A percentile compares a stretch with the other conserved stretches of the same genome.
Conservation (phyloP, 1,140 invertebrate genomes). For the Mesaphorura yosii region DNA sequence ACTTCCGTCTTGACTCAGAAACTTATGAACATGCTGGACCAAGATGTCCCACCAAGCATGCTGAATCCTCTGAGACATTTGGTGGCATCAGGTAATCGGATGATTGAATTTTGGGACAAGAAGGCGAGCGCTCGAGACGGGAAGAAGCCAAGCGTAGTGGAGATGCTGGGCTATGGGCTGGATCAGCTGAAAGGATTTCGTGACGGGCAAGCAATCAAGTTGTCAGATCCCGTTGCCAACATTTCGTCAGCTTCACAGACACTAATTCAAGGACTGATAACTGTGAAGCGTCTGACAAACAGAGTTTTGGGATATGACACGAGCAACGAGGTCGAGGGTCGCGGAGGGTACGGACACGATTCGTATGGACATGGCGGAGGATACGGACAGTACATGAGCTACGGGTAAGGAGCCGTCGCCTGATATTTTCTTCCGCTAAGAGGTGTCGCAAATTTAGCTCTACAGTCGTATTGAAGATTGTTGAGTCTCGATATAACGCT, state of each 20-base stretch:
- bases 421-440: slow-evolving; percentile 15
- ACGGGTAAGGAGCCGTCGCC: slow-evolving; percentile 29
- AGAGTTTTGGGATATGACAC: slow-evolving; percentile 30
- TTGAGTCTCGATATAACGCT: too few species aligned
- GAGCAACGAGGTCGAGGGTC: slow-evolving; percentile 18
- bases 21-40: slow-evolving; percentile 27
- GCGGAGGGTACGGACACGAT: slow-evolving; percentile 24
- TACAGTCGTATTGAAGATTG: too few species aligned
- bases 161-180: slow-evolving; percentile 30
- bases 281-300: slow-evolving; percentile 29
- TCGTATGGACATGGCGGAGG: slow-evolving; percentile 17
- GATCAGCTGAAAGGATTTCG: slow-evolving; percentile 28
- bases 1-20: slow-evolving; percentile 25
- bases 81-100: slow-evolving; percentile 29
- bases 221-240: slow-evolving; percentile 20
- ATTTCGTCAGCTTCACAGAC: slow-evolving; percentile 25
- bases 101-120: slow-evolving; percentile 31
- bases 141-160: slow-evolving; percentile 24
- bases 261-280: slow-evolving; percentile 29
- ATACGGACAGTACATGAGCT: slow-evolving; percentile 27
- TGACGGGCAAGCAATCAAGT: slow-evolving; percentile 23
- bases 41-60: slow-evolving; percentile 26
- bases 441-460: too few species aligned
- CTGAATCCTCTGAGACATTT: slow-evolving; percentile 28
- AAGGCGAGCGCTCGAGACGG: slow-evolving; percentile 23